Conservation (phyloP, 2,797 vertebrate genomes). For the Columba guinea region DNA sequence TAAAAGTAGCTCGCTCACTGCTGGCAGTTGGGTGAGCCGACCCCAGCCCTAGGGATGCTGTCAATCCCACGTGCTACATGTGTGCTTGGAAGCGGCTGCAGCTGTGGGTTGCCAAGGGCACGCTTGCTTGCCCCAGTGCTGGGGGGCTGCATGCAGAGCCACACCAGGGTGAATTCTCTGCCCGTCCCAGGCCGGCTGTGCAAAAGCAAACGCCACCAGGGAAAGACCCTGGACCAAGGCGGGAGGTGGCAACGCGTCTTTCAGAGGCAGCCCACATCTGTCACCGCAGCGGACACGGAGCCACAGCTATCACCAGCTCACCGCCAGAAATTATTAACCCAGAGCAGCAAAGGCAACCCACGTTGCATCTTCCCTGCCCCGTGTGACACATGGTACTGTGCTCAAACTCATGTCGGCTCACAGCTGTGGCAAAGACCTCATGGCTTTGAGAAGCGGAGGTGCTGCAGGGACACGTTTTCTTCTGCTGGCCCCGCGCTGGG, state of each 20-base stretch:
- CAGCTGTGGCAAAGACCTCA: not conserved
- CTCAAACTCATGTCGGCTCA: not conserved
- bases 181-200: not conserved
- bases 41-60: fast-evolving
- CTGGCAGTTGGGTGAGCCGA: not conserved
- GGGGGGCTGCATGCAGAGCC: not conserved
- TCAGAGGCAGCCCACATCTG: not conserved
- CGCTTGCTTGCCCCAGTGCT: not conserved
- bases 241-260: not conserved
- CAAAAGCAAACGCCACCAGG: not conserved
- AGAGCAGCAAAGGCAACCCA: not conserved
- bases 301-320: not conserved
- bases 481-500: not conserved
- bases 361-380: not conserved
- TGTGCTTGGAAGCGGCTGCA: fast-evolving
- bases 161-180: not conserved
- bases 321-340: not conserved
- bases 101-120: not conserved
- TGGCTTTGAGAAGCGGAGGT: not conserved
- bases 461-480: fast-evolving
- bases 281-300: not conserved
- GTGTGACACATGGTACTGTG: fast-evolving
- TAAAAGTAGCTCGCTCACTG: not conserved
- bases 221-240: not conserved
- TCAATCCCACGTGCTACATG: fast-evolving